Base-by-base conservation (phyloP, 2,888 invertebrate genomes). In the Timema cristinae region DNA sequence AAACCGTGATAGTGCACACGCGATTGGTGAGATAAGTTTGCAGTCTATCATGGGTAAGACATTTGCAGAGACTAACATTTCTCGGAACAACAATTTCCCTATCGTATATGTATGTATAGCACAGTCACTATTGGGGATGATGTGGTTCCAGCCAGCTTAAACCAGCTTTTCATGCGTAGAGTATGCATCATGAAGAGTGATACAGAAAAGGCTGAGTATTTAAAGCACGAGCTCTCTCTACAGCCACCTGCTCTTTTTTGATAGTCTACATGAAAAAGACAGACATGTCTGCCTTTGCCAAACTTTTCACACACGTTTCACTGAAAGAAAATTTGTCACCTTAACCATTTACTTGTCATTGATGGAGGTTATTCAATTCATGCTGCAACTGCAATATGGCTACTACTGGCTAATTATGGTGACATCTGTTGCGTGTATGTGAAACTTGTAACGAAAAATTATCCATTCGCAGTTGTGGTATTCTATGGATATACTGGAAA, bases 361-460 rank as follows among this genome's bases (percentile, higher is more conserved):
- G 59, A 13, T 7, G n/a, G 59, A 59, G 59, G 59, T 59, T 59
- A 59, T n/a, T 16, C 32, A 59, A 15, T 59, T 59, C 13, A 59
- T 59, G 59, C 59, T 59, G 59, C 59, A 59, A 59, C n/a, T 16
- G 32, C 59, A 59, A 56, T 7, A 56, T 59, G n/a, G 59, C 59
- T n/a, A 59, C 5, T 5, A 13, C 59, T n/a, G n/a, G n/a, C n/a
- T 59, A 59, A n/a, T 59, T 59, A n/a, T 13, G 59, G n/a, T 59
- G 0, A 59, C 7, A 59, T 59, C 13, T 7, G 59, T 59, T 13
- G 59, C 5, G 13, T 59, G n/a, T 59, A 59, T 59, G 59, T 59
- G 59, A 59, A 59, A 59, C 59, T 1, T 59, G 13, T 59, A 59
- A 59, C 59, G 8, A 59, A 59, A 16, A 59, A 59, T 59, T n/a